Evolutionary conservation across 1,140 invertebrate genomes (phyloP), one percentile per base, ranked within the genome.

Genomic region (Ganaspis sp.): DNA sequence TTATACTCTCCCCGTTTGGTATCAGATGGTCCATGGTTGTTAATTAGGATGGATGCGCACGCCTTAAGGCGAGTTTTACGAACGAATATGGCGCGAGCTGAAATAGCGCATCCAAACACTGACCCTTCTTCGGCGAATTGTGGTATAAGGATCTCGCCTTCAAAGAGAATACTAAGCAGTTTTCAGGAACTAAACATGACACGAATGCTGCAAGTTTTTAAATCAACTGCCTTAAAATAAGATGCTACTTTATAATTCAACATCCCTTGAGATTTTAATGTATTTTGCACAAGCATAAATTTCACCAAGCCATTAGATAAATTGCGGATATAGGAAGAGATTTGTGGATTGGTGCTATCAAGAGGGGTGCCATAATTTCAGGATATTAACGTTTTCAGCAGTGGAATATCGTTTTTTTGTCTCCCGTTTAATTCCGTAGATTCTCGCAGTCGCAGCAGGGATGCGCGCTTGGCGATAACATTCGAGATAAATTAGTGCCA

Each of bases 21-120:
- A 90, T 90, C 88, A 88, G 88, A 90, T 90, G 87, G 86, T 87
- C 87, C 86, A 84, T 82, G 87, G 86, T 88, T 88, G 88, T 90
- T 90, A 90, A 90, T 90, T 90, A 90, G 88, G 89, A 90, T 90
- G 89, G 88, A 90, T 90, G 88, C 87, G 87, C 86, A 86, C 87
- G 86, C 89, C 88, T 88, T 83, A 17, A 83, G 89, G 88, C 88
- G 89, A 89, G 88, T 89, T 89, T 90, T 90, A 90, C 89, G 87
- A 89, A 87, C 85, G 87, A 84, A 87, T 87, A 84, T 85, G 82
- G 84, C 81, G 87, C 84, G 86, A 88, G 85, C 87, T 85, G 83
- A 88, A 89, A 87, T 85, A 87, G 84, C 86, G 83, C 80, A 77
- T 81, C 81, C 70, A 37, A 71, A 75, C 64, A 71, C 23, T 37